A percentile compares a stretch with the other conserved stretches of the same genome.
phyloP scores from a whole-genome alignment of 2,888 invertebrate species.

The Eupithecia insigniata region DNA sequence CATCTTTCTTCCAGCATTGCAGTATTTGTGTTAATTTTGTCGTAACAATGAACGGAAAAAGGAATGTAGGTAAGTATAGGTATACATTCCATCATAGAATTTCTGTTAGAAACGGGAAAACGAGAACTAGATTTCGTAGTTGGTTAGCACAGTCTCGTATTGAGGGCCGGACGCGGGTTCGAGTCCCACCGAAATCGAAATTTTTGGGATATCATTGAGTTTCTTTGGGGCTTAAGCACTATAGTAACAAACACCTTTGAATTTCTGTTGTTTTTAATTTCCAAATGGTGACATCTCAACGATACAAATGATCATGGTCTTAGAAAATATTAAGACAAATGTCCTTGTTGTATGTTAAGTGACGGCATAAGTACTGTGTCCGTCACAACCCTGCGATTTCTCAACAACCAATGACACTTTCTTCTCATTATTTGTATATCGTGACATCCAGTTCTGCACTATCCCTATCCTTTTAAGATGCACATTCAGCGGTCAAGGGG shows the following conservation, averaged over 20 bases:
- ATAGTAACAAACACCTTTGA: too few relatives aligned
- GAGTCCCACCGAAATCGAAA: too few relatives aligned
- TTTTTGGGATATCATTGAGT: too few relatives aligned
- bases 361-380: not conserved
- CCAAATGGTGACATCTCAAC: not conserved
- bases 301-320: not conserved
- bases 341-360: not conserved
- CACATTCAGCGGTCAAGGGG: conserved; percentile 62
- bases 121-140: too few relatives aligned
- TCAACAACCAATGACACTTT: conserved; percentile 8
- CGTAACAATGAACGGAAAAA: not conserved
- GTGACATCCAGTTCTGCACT: conserved; percentile 21
- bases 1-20: not conserved
- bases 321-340: not conserved
- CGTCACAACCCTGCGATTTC: not conserved
- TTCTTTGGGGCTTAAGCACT: too few relatives aligned
- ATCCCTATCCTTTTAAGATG: conserved; percentile 35
- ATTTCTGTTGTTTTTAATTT: not conserved
- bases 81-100: not conserved
- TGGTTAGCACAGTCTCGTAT: too few relatives aligned
- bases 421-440: not conserved
- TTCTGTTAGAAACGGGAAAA: too few relatives aligned
- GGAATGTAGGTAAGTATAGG: not conserved
- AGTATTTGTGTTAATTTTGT: not conserved
- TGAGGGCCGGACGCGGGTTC: too few relatives aligned